Percentiles rank a stretch among this genome's conserved stretches.
Conservation (phyloP, 2,797 vertebrate genomes). For the Falco concolor region DNA sequence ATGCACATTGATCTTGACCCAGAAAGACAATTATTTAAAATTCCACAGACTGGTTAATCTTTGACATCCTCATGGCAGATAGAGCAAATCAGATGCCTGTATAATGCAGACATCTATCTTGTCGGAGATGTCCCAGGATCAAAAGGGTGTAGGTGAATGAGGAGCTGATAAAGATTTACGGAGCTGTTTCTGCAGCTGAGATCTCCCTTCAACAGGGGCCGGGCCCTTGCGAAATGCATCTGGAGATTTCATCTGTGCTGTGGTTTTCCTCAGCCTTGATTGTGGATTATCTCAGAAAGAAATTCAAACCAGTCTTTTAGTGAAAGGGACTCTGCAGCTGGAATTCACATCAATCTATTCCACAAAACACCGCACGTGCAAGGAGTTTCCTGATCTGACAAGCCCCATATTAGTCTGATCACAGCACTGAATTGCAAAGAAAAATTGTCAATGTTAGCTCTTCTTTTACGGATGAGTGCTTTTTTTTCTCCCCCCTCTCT, state of each 20-base stretch:
- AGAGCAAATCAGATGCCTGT: background rate
- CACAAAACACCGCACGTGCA: background rate
- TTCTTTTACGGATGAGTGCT: background rate
- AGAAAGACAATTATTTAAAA: background rate
- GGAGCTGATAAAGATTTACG: background rate
- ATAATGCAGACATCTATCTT: background rate
- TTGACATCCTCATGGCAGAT: background rate
- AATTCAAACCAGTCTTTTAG: background rate
- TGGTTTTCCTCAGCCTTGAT: background rate
- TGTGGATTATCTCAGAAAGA: accelerated
- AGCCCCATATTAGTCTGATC: background rate
- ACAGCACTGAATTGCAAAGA: background rate
- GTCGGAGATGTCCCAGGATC: background rate
- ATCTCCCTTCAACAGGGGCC: background rate
- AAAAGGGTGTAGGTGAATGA: background rate
- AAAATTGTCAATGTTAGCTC: background rate
- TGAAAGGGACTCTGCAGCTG: background rate
- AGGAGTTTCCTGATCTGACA: background rate
- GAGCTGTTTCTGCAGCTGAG: background rate
- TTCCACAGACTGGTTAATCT: background rate
- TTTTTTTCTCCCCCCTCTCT: background rate
- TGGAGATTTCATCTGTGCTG: background rate
- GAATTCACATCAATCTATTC: background rate
- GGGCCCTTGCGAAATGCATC: accelerated
- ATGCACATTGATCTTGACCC: background rate